Evolutionary conservation across 2,888 invertebrate species (phyloP).

Genomic region (Microplitis deprimator): DNA sequence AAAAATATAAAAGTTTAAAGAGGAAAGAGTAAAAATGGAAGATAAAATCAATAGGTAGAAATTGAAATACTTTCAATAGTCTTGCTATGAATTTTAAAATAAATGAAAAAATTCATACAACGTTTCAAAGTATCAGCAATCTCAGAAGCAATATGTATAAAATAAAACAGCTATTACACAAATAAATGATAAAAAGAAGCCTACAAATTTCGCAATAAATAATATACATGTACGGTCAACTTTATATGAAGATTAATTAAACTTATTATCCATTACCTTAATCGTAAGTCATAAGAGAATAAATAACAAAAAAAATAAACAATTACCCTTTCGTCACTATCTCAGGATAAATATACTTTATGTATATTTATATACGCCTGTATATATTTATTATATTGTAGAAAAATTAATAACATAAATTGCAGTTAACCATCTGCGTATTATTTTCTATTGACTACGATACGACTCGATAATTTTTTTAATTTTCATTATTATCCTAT

Average conservation of each 20-base stretch:
- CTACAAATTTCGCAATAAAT: not conserved
- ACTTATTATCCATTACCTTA: slow-evolving; percentile 1
- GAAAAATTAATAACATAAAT: slow-evolving; percentile 13
- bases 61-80: too few species aligned
- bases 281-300: not conserved
- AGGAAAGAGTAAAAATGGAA: too few species aligned
- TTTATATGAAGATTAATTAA: not conserved
- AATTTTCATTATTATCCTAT: too few species aligned
- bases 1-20: too few species aligned
- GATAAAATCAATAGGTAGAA: too few species aligned
- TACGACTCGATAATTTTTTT: not conserved
- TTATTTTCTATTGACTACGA: slow-evolving; percentile 42
- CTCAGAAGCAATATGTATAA: too few species aligned
- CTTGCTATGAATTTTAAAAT: too few species aligned
- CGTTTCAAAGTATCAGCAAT: too few species aligned
- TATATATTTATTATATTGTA: too few species aligned
- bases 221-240: not conserved
- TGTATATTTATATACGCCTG: slow-evolving; percentile 12
- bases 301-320: slow-evolving; percentile 22
- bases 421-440: slow-evolving; percentile 26
- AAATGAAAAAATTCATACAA: too few species aligned
- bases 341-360: not conserved
- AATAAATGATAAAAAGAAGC: not conserved
- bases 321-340: slow-evolving; percentile 40
- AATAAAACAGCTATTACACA: too few species aligned